These are phyloP conservation scores for Diuraphis noxia DNA, from an alignment of 1,140 invertebrate species.

Conservation along the genomic window DNA sequence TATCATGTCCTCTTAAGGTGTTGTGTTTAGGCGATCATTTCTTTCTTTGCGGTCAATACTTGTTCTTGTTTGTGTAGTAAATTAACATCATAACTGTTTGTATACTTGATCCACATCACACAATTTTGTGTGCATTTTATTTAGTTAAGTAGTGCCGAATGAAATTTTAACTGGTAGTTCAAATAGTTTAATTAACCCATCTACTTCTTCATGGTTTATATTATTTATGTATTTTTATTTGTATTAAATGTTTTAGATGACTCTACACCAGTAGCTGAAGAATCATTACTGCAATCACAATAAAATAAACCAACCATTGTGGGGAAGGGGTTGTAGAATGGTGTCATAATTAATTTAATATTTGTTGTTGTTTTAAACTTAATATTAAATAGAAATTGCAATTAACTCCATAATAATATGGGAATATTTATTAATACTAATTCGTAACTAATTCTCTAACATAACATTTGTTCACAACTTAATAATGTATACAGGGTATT, in stretches of 20 bases:
- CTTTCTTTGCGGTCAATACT: too few species aligned
- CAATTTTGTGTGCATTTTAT: too few species aligned
- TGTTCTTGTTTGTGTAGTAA: too few species aligned
- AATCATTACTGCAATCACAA: neutral
- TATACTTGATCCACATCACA: too few species aligned
- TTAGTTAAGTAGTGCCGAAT: too few species aligned
- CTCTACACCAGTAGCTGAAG: neutral
- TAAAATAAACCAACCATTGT: neutral
- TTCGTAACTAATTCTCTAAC: neutral
- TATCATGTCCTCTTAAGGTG: neutral
- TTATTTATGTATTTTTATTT: neutral
- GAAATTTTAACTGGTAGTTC: too few species aligned
- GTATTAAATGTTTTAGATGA: conserved; percentile 31
- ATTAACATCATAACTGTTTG: too few species aligned
- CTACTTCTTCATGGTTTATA: neutral
- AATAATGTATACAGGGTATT: conserved; percentile 44
- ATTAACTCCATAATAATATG: neutral
- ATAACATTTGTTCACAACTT: conserved; percentile 25
- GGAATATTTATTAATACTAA: neutral
- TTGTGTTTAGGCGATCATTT: too few species aligned
- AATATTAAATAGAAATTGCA: neutral
- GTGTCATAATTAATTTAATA: neutral
- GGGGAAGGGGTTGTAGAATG: neutral
- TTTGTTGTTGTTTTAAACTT: conserved; percentile 7
- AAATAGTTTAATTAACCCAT: too few species aligned